Evolutionary conservation across 2,888 invertebrate genomes (phyloP), one percentile per base, ranked within the genome.

Genomic region (Tricholauxania praeusta): DNA sequence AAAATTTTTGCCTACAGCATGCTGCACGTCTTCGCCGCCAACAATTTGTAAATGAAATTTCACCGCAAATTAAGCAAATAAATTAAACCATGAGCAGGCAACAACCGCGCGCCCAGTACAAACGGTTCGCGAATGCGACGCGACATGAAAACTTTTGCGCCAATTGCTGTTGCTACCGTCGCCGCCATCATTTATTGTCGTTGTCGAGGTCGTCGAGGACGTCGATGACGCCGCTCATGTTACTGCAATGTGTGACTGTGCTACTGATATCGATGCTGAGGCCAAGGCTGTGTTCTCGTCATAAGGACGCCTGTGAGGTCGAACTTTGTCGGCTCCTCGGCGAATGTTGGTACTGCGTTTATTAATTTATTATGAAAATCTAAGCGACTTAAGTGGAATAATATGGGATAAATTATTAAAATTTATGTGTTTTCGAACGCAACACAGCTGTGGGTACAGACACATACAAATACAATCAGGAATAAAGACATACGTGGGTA

Each of bases 291-390:
- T 19, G 28, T 22, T 57, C 22, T 22, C 22, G 57, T 15, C 57
- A 19, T 57, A 57, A 28, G 39, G 39, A 39, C 39, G 39, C 39
- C 39, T 57, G 14, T 48, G 48, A 49, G 63, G 63, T 63, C 63
- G 53, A 10, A 32, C 17, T 53, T 32, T 19, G 22, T 32, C 28
- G 60, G 60, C 19, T 55, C 55, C 19, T n/a, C 12, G 22, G 32
- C 32, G 48, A 15, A 17, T 63, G 53, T 2, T 39, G 39, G 39
- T 8, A 39, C 39, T 39, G 1, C 39, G 10, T 39, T 82, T 83
- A 85, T 84, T 85, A 84, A 84, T 84, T 84, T 84, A 84, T 84
- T 85, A 85, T 84, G 84, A 83, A 85, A 84, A 84, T 84, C 83
- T 84, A 82, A 84, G 83, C 83, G 83, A 85, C 83, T 85, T 84